Conservation (phyloP, 2,797 vertebrate species). For the Chrysocyon brachyurus region DNA sequence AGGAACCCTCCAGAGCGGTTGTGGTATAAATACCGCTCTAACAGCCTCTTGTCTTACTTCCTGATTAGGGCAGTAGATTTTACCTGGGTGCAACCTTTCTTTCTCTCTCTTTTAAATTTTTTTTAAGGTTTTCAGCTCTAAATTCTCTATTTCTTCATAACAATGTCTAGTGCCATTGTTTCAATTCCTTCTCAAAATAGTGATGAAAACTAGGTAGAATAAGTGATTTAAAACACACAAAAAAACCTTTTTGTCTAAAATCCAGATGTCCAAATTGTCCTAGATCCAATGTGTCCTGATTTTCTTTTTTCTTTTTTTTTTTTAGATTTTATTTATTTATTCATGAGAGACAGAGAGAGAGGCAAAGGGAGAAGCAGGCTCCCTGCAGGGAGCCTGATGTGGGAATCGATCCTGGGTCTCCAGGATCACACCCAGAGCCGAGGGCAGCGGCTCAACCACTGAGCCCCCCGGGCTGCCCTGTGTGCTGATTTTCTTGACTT, state of each 20-base stretch:
- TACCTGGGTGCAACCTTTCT: neutral
- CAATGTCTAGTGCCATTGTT: neutral
- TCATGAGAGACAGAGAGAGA: no score
- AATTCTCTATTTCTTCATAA: neutral
- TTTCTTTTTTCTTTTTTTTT: neutral
- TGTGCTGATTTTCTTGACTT: neutral
- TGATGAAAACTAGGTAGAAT: neutral
- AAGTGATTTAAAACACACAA: neutral
- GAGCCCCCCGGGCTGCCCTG: no score
- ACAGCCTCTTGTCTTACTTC: neutral
- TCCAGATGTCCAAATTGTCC: neutral
- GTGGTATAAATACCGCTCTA: accelerated
- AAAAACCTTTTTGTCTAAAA: neutral
- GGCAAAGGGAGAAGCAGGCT: no score
- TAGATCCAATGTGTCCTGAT: neutral
- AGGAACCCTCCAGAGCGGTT: neutral
- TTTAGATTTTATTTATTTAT: no score
- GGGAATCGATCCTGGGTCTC: no score
- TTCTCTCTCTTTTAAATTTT: neutral
- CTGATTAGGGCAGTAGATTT: neutral
- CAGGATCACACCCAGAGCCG: no score
- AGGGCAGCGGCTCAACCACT: no score
- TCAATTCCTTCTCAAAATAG: neutral
- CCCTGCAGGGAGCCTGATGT: no score
- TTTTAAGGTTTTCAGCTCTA: neutral